Evolutionary conservation across 1,140 invertebrate genomes (phyloP).

Genomic region (Drosophila willistoni): DNA sequence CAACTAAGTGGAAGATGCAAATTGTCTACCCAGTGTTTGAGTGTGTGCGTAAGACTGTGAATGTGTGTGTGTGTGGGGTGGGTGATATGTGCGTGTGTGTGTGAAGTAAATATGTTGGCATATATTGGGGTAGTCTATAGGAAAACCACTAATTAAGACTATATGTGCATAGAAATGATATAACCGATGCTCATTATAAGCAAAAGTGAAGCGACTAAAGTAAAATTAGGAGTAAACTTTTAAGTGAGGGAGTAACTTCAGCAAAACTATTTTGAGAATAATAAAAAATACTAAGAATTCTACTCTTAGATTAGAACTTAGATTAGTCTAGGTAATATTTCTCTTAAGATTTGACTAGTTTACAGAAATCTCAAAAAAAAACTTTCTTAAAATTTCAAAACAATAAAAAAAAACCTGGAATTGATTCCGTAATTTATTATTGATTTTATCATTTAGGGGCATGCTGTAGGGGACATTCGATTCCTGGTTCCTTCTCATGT

Average conservation of each 20-base stretch:
- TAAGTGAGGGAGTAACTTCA: too few species aligned
- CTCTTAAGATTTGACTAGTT: too few species aligned
- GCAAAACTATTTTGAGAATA: too few species aligned
- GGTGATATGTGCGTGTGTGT: background rate
- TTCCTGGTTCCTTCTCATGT: constrained; percentile 22
- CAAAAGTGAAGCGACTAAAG: background rate
- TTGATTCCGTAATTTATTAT: too few species aligned
- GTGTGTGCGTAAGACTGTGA: background rate
- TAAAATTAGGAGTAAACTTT: too few species aligned
- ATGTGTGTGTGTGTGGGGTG: background rate
- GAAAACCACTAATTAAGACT: constrained; percentile 53
- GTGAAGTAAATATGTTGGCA: background rate
- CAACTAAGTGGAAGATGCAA: constrained; percentile 33
- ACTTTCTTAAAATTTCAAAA: too few species aligned
- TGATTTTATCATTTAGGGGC: background rate
- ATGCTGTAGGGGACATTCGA: constrained; percentile 19
- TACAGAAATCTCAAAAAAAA: too few species aligned
- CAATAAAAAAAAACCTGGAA: too few species aligned
- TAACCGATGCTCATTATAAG: background rate
- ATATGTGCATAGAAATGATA: constrained; percentile 3
- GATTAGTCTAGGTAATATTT: too few species aligned
- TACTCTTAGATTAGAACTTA: too few species aligned
- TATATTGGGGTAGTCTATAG: constrained; percentile 34
- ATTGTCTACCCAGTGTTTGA: constrained; percentile 25
- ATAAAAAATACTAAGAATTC: too few species aligned